A percentile compares a stretch with the other conserved stretches of the same genome.
phyloP scores from a whole-genome alignment of 2,113 vertebrate genomes.

The Onychostoma macrolepis region DNA sequence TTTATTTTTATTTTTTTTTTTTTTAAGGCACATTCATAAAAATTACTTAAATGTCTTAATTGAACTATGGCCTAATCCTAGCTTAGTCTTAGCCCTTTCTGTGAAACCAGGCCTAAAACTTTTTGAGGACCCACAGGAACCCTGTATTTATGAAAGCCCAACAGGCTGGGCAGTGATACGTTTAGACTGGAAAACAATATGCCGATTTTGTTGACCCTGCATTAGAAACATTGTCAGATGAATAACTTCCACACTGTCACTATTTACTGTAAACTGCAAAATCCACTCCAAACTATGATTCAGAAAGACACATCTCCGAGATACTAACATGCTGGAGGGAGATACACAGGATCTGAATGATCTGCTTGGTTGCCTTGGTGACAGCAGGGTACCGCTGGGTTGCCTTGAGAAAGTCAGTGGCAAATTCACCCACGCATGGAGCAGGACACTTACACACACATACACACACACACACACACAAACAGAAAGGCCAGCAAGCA shows the following conservation, averaged over 20 bases:
- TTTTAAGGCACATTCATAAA: too few species aligned
- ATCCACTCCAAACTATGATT: background rate
- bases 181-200: background rate
- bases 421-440: conserved; percentile 25
- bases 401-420: conserved; percentile 36
- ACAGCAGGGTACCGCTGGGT: conserved; percentile 26
- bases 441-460: background rate
- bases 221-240: background rate
- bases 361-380: conserved; percentile 20
- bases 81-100: too few species aligned
- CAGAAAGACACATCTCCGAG: background rate
- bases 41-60: too few species aligned
- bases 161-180: too few species aligned
- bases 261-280: background rate
- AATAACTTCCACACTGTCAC: background rate
- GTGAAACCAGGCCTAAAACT: too few species aligned
- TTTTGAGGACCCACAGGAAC: background rate
- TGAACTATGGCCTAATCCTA: too few species aligned
- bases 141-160: background rate
- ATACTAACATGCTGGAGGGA: conserved; percentile 1
- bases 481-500: background rate
- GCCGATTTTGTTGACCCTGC: background rate
- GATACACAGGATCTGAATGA: conserved; percentile 17
- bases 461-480: conserved; percentile 7
- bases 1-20: too few species aligned